phyloP scores from a whole-genome alignment of 2,113 vertebrate species.

The Pygoscelis adeliae region DNA sequence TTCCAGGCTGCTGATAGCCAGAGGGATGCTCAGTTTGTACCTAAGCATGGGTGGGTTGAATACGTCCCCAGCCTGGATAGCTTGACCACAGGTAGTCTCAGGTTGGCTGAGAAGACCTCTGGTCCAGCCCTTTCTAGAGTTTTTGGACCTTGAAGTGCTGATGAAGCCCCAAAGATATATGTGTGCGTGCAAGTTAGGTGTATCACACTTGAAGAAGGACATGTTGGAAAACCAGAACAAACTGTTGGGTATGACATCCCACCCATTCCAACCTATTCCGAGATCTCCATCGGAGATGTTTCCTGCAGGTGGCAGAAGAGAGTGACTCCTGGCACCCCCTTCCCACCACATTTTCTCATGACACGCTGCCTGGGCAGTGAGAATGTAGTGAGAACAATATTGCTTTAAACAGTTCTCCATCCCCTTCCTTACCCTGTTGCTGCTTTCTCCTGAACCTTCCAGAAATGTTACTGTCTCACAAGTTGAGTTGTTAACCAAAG shows the following conservation, averaged over 20 bases:
- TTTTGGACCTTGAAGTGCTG: not conserved
- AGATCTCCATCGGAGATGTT: not conserved
- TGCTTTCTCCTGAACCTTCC: not conserved
- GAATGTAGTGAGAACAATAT: fast-evolving
- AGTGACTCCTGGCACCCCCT: not conserved
- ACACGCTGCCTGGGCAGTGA: not conserved
- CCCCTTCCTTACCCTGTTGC: not conserved
- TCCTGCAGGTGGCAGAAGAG: not conserved
- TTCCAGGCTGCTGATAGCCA: not conserved
- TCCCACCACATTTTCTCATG: not conserved
- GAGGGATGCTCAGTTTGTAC: not conserved
- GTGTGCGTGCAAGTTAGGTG: too few relatives aligned
- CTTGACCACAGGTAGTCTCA: too few relatives aligned
- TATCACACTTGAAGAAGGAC: not conserved
- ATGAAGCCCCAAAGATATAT: not conserved
- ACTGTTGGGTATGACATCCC: not conserved
- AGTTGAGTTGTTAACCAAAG: not conserved
- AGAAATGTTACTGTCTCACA: not conserved
- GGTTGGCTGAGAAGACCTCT: not conserved
- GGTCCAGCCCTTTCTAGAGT: not conserved
- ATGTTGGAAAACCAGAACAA: not conserved
- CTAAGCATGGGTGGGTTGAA: not conserved
- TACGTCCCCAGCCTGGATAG: not conserved
- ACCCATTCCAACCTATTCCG: fast-evolving
- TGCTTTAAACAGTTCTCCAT: not conserved